phyloP scores from a whole-genome alignment of 2,113 vertebrate species.

The Istiophorus platypterus region DNA sequence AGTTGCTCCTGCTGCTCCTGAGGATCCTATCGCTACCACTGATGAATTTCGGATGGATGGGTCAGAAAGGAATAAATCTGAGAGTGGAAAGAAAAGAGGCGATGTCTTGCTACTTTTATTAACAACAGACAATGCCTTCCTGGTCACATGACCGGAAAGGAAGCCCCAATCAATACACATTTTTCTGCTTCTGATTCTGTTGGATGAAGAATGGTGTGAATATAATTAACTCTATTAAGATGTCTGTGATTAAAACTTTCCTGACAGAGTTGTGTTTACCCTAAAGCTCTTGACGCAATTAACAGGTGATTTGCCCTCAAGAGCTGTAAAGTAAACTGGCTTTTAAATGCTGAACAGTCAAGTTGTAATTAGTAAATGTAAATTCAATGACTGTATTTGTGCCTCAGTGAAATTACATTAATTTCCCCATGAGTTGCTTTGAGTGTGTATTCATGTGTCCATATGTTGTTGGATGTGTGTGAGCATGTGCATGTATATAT shows the following conservation, averaged over 20 bases:
- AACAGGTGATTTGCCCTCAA: background rate
- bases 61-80: too few species aligned
- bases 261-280: background rate
- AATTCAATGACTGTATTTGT: background rate
- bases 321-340: background rate
- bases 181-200: background rate
- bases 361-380: conserved; percentile 15
- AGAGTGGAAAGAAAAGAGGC: too few species aligned
- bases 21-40: too few species aligned
- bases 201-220: background rate
- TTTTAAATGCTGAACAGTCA: background rate
- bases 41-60: too few species aligned
- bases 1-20: too few species aligned
- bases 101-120: too few species aligned
- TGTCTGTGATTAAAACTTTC: background rate
- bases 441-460: background rate
- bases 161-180: too few species aligned
- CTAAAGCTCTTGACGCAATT: background rate
- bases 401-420: background rate
- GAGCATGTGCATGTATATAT: background rate
- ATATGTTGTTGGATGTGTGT: background rate
- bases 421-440: background rate
- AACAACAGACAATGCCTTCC: too few species aligned
- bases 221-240: background rate
- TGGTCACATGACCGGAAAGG: too few species aligned